These are phyloP conservation scores for Mobula hypostoma DNA, from an alignment of 2,113 vertebrate genomes.

Conservation along the genomic window DNA sequence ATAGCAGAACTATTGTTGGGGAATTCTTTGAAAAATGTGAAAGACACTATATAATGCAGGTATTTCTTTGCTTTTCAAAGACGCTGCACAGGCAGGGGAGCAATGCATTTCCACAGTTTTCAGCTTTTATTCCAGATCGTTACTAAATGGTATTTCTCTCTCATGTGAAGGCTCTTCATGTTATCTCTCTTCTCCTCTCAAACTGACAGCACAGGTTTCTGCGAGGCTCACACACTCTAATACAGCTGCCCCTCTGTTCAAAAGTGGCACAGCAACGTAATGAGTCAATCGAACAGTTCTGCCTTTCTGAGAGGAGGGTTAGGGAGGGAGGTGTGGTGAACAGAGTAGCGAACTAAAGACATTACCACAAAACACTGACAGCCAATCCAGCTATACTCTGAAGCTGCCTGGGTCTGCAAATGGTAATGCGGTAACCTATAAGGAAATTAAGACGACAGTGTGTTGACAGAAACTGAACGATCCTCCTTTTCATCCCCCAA, in stretches of 20 bases:
- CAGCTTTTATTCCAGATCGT: neutral
- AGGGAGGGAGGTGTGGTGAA: neutral
- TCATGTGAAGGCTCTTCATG: neutral
- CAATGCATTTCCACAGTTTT: neutral
- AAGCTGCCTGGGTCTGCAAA: slow-evolving; percentile 62
- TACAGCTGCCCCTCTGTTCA: neutral
- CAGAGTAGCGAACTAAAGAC: slow-evolving; percentile 48
- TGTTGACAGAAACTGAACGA: slow-evolving; percentile 79
- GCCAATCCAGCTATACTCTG: slow-evolving; percentile 61
- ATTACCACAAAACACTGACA: slow-evolving; percentile 70
- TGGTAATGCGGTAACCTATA: slow-evolving; percentile 65
- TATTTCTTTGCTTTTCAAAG: neutral
- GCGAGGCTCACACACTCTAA: neutral
- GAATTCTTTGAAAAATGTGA: neutral
- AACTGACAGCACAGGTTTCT: too few relatives aligned
- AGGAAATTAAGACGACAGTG: slow-evolving; percentile 80
- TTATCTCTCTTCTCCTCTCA: neutral
- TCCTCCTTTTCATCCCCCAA: slow-evolving; percentile 67
- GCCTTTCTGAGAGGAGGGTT: neutral
- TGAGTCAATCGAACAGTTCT: neutral
- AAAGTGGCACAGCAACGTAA: neutral
- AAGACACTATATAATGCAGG: neutral
- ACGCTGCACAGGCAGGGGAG: neutral
- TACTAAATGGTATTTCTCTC: neutral
- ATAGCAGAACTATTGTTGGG: neutral